Percentiles rank a stretch among this genome's conserved stretches.
phyloP scores from a whole-genome alignment of 2,797 vertebrate genomes.

The Myotis vivesi region DNA sequence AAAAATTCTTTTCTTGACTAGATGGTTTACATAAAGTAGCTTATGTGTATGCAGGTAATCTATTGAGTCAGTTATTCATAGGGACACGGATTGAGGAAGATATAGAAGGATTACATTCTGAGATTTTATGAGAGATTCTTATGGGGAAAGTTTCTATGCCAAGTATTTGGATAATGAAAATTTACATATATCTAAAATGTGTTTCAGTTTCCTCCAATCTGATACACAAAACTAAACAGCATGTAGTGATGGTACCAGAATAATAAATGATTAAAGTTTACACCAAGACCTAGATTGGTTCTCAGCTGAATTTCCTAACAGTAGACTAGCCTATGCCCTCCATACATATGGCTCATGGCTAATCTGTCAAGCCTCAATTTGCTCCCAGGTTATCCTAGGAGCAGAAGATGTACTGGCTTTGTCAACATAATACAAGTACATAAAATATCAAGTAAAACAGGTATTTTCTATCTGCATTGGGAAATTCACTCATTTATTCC shows the following conservation, averaged over 20 bases:
- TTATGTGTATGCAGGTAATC: not conserved
- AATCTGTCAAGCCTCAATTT: not conserved
- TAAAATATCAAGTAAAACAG: not conserved
- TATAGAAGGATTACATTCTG: not conserved
- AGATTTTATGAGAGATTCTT: not conserved
- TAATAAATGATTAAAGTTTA: not conserved
- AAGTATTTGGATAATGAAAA: not conserved
- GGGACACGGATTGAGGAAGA: not conserved
- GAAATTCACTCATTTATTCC: conserved; percentile 12
- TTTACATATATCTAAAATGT: not conserved
- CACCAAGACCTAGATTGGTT: not conserved
- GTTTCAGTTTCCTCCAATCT: not conserved
- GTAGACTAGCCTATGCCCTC: not conserved
- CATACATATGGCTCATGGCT: not conserved
- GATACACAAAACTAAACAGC: not conserved
- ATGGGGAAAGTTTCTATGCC: not conserved
- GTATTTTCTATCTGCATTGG: not conserved
- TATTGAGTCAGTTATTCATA: not conserved
- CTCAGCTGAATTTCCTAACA: not conserved
- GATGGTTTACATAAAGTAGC: not conserved
- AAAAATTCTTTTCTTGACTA: not conserved
- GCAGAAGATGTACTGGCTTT: not conserved
- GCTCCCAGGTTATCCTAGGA: not conserved
- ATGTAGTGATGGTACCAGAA: not conserved
- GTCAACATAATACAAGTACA: not conserved